These are phyloP conservation scores for Sebastes diaconus DNA, from an alignment of 2,797 vertebrate genomes.

Conservation along the genomic window DNA sequence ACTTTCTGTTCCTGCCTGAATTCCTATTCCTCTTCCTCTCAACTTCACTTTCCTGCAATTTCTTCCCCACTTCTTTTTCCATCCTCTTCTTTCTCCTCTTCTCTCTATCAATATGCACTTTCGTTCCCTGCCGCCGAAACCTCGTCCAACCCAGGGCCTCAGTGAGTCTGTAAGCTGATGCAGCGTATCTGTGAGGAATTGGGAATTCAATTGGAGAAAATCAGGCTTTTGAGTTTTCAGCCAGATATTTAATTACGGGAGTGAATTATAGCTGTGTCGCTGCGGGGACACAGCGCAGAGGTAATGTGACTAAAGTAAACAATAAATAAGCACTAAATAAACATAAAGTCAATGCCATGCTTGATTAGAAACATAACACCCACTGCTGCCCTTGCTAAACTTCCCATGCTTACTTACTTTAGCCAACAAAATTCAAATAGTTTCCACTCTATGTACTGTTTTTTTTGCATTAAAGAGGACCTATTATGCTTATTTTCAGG, in stretches of 20 bases:
- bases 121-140: constrained; percentile 5
- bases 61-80: constrained; percentile 7
- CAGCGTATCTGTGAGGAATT: constrained; percentile 75
- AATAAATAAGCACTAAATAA: constrained; percentile 73
- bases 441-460: neutral
- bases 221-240: constrained; percentile 72
- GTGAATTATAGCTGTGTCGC: constrained; percentile 67
- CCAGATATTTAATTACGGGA: constrained; percentile 77
- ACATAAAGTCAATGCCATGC: constrained; percentile 60
- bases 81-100: neutral
- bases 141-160: constrained; percentile 37
- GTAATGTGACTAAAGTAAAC: constrained; percentile 69
- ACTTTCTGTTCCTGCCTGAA: constrained; percentile 32
- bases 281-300: constrained; percentile 55
- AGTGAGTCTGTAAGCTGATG: constrained; percentile 64
- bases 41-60: neutral
- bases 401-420: constrained; percentile 30
- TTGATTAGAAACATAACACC: constrained; percentile 61
- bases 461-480: neutral
- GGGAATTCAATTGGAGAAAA: constrained; percentile 76
- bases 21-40: constrained; percentile 8
- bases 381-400: constrained; percentile 40
- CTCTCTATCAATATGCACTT: neutral
- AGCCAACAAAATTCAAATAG: constrained; percentile 10
- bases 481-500: no score